phyloP scores from a whole-genome alignment of 2,888 invertebrate species.

The Caenorhabditis plicata region DNA sequence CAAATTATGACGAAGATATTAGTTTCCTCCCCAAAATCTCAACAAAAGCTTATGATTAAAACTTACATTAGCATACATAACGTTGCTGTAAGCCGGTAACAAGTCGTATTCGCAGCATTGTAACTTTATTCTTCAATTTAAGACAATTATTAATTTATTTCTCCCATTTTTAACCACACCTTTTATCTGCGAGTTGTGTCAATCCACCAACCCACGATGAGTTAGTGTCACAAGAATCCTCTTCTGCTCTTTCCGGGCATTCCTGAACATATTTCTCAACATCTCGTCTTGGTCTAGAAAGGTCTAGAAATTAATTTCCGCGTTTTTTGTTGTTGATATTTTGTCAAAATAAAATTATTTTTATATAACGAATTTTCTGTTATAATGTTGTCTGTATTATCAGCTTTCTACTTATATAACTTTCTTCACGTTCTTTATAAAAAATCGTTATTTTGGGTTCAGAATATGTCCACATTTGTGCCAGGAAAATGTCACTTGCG shows the following conservation, averaged over 20 bases:
- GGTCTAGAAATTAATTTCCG: too few species aligned
- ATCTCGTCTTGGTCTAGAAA: too few species aligned
- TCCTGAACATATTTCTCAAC: constrained; percentile 16
- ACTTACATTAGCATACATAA: constrained; percentile 49
- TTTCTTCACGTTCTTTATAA: too few species aligned
- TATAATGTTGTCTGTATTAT: too few species aligned
- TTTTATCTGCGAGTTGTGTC: constrained; percentile 52
- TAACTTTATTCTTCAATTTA: constrained; percentile 36
- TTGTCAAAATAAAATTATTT: too few species aligned
- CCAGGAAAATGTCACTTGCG: too few species aligned
- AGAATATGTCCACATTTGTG: too few species aligned
- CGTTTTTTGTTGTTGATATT: too few species aligned
- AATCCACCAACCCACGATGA: constrained; percentile 47
- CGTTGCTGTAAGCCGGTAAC: constrained; percentile 44
- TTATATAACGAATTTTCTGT: too few species aligned
- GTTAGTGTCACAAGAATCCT: constrained; percentile 24
- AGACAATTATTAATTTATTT: neutral
- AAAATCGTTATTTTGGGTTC: too few species aligned
- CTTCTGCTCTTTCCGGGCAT: constrained; percentile 36
- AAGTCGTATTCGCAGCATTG: constrained; percentile 63
- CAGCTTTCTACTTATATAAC: too few species aligned
- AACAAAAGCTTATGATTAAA: constrained; percentile 1
- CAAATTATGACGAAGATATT: too few species aligned
- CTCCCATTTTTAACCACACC: constrained; percentile 25
- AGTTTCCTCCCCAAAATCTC: neutral